Evolutionary conservation across 1,140 invertebrate species (phyloP), one percentile per base, ranked within the genome.

Genomic region (Drosophila rhopaloa): DNA sequence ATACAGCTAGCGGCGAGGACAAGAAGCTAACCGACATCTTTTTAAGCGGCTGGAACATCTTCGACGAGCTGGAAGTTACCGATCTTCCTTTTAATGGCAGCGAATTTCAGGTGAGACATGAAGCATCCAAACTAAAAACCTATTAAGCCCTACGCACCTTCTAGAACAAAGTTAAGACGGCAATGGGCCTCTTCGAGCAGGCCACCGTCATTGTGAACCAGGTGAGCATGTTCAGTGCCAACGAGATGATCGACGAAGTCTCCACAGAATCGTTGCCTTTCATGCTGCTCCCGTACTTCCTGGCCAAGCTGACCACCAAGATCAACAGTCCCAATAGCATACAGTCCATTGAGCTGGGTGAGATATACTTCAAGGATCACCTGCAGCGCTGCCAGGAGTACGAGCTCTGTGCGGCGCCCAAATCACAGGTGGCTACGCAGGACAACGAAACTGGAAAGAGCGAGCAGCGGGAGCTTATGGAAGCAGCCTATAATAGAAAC

Each of bases 201-300:
- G 93, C 95, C 2, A 98, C 97, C 14, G 94, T 93, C 73, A 91
- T 97, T 53, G 97, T 98, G 0, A 97, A 96, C 6, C 68, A 95
- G 41, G 93, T 96, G 0, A 95, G 94, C 47, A 94, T 99, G 92
- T 99, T 98, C 82, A 98, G 97, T 92, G 91, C 92, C 35, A 99
- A 99, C 93, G 98, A 99, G 94, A 93, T 93, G 27, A 93, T 97
- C 44, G 97, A 98, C 55, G 98, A 99, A 93, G 91, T 99, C 10
- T 93, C 97, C 0, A 97, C 97, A 11, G 95, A 96, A 72, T 95
- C 97, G 83, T 91, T 99, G 2, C 97, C 97, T 85, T 97, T 97
- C 81, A 94, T 98, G 50, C 91, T 98, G 1, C 86, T 98, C 13
- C 97, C 97, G 0, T 97, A 95, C 16, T 92, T 97, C n/a, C 93